Evolutionary conservation across 2,797 vertebrate species (phyloP).

Genomic region (Sitta carolinensis): DNA sequence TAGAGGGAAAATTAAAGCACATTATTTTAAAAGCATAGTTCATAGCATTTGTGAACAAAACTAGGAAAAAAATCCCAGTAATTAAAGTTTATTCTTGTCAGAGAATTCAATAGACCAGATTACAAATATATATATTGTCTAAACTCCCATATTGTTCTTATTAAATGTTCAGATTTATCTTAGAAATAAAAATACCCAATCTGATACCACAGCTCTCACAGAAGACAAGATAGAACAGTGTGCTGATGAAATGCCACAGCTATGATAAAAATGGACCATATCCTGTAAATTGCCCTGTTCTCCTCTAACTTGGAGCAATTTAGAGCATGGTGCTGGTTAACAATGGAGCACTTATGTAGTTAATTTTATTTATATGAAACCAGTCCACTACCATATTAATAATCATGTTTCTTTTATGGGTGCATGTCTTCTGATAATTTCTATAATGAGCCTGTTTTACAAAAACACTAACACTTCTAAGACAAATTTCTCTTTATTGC

Average conservation of each 20-base stretch:
- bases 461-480: background rate
- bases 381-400: background rate
- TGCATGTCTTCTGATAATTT: background rate
- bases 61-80: background rate
- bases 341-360: background rate
- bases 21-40: background rate
- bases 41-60: background rate
- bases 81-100: background rate
- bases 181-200: background rate
- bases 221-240: background rate
- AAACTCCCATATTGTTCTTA: background rate
- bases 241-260: background rate
- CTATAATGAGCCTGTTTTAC: background rate
- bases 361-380: background rate
- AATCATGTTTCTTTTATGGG: background rate
- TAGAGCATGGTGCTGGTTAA: background rate
- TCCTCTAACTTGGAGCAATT: background rate
- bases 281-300: background rate
- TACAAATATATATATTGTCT: background rate
- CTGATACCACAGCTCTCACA: background rate
- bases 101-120: background rate
- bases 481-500: background rate
- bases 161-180: conserved; percentile 24
- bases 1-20: background rate
- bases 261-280: background rate